A percentile compares a stretch with the other conserved stretches of the same genome.
Evolutionary conservation across 2,113 vertebrate genomes (phyloP).

Genomic region (Syrrhaptes paradoxus): DNA sequence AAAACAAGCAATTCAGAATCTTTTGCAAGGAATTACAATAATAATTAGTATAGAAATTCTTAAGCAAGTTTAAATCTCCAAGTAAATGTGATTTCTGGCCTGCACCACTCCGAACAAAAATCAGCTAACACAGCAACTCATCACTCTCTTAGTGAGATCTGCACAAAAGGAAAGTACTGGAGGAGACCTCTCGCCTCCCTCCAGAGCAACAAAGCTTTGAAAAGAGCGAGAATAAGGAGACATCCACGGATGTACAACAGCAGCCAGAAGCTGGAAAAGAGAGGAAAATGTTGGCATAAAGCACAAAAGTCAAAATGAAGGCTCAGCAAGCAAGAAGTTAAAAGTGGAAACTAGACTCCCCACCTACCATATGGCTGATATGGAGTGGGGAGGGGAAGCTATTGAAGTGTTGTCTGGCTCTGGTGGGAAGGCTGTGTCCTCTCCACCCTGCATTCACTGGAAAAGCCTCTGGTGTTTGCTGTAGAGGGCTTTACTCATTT

Average conservation of each 20-base stretch:
- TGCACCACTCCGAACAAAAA: background rate
- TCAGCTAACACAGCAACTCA: background rate
- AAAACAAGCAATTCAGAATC: background rate
- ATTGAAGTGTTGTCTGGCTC: background rate
- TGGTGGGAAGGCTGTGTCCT: background rate
- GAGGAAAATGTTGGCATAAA: background rate
- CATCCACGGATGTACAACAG: background rate
- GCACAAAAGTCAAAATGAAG: background rate
- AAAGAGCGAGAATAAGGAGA: accelerated
- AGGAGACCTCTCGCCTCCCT: background rate
- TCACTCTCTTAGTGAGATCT: background rate
- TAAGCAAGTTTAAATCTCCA: background rate
- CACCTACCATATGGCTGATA: background rate
- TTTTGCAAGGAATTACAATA: background rate
- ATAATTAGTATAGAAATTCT: background rate
- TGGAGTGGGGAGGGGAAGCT: background rate
- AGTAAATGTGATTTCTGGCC: background rate
- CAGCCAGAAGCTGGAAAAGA: background rate
- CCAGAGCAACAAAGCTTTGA: background rate
- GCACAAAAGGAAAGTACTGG: background rate
- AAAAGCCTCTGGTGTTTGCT: background rate
- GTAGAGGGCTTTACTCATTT: background rate
- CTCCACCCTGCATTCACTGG: background rate
- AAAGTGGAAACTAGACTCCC: background rate
- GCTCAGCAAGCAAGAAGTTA: background rate